Evolutionary conservation across 2,797 vertebrate genomes (phyloP), one percentile per base, ranked within the genome.

Genomic region (Lagorchestes hirsutus): DNA sequence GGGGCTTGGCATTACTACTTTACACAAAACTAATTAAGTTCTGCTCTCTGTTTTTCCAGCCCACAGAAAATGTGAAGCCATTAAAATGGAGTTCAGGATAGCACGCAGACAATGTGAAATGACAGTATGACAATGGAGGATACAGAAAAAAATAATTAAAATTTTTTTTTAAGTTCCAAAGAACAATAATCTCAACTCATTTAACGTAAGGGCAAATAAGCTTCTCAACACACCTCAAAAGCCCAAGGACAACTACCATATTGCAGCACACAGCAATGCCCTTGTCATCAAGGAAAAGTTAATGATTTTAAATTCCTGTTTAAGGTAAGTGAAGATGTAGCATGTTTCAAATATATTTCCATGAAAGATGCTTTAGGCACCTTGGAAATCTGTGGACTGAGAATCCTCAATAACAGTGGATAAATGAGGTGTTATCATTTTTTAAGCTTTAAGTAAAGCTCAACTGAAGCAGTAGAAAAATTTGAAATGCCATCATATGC

Each of bases 391-490:
- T 82, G 22, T 27, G 74, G 94, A 52, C 34, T 62, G 54, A n/a
- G 55, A 57, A 54, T 82, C 93, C 46, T 93, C 82, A 93, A 50
- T 50, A 55, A 27, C 0, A 90, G 24, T 31, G 59, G 52, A 92
- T 52, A 55, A 24, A 40, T 82, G 13, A 57, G 28, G 46, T 40
- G 6, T 92, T 46, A 40, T n/a, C 34, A 14, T 10, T 54, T 52
- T 54, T 91, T 16, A 92, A 28, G 29, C 55, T 40, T 55, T 54
- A 62, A 87, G 16, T 52, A 74, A 96, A 62, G 22, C 90, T 90
- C 18, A 96, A 92, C 28, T 94, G 54, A 52, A 18, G 54, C 31
- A 92, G 28, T 55, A 29, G 54, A 62, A 93, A 96, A 93, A 94
- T 67, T 22, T 54, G 92, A 27, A 27, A 95, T 55, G 93, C 28